These are phyloP conservation scores for Trichosurus vulpecula DNA, from an alignment of 2,797 vertebrate genomes.

Conservation along the genomic window DNA sequence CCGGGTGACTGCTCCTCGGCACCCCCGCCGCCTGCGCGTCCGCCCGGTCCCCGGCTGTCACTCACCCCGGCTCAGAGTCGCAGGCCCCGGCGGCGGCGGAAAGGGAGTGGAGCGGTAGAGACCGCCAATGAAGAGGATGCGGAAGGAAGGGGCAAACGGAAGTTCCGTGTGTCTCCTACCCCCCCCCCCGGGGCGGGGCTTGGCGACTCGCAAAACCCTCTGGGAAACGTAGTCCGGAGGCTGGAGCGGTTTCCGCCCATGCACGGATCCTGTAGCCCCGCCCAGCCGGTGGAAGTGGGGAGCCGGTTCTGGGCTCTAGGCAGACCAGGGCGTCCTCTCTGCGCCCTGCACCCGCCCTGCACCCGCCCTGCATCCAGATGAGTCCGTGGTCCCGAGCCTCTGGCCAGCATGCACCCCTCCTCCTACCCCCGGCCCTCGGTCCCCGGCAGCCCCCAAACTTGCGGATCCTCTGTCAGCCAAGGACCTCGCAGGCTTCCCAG, in stretches of 20 bases:
- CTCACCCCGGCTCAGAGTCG: background rate
- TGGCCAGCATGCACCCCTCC: no score
- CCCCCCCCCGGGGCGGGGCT: background rate
- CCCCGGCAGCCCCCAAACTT: no score
- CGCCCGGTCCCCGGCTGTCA: background rate
- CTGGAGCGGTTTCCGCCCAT: background rate
- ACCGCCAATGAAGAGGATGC: background rate
- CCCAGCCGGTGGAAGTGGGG: background rate
- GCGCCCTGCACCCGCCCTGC: no score
- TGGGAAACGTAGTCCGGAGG: background rate
- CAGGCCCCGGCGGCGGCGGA: background rate
- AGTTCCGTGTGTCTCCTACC: background rate
- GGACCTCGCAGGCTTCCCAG: no score
- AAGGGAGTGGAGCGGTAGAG: background rate
- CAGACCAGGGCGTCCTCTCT: no score
- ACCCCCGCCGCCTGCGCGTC: background rate
- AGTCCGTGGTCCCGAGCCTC: no score
- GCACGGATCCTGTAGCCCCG: background rate
- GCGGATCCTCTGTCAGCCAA: no score
- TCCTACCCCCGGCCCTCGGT: no score
- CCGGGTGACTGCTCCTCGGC: background rate
- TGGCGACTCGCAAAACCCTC: background rate
- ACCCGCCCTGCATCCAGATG: no score
- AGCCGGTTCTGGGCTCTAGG: rapidly evolving
- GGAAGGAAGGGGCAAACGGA: background rate